Evolutionary conservation across 2,797 vertebrate genomes (phyloP), one percentile per base, ranked within the genome.

Genomic region (Lindbergichthys nudifrons): DNA sequence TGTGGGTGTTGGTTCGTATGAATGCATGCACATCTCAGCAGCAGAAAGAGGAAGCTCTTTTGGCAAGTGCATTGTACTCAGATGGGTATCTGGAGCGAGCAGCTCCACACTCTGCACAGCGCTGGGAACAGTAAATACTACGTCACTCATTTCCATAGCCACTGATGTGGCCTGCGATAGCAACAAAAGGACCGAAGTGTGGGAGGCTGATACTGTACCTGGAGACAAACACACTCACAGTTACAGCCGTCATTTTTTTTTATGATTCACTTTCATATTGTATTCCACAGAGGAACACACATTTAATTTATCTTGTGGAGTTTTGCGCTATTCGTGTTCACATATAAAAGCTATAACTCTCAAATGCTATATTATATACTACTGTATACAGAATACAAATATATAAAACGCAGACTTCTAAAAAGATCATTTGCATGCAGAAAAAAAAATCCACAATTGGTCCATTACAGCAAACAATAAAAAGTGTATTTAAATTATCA

Each of bases 91-190:
- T 82, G 57, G 54, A 69, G 66, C 56, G 70, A 54, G 80, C 67
- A 69, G 72, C 56, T 41, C 36, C 21, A n/a, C 32, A 11, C 19
- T 42, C 39, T 43, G 65, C 10, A 62, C 76, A 18, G 56, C 2
- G 19, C 46, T 32, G 60, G 16, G 42, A 47, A 76, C 79, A 65
- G 79, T 73, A 70, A 82, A 83, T 61, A 79, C 32, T 7, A 76
- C 47, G 71, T 79, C 68, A 80, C 79, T 88, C 47, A 90, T 93
- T 93, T 93, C 77, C 91, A 90, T 91, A 86, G 65, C 23, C 62
- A 75, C 62, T 67, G 89, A 92, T 91, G 73, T 73, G 84, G 75
- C 75, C 59, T 5, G 21, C 54, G 90, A 92, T 92, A 90, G 54
- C 65, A 53, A 70, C 52, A 5, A 67, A 61, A 45, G 75, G 65